These are phyloP conservation scores for Watsonalla binaria DNA, from an alignment of 2,888 invertebrate genomes.

Conservation along the genomic window DNA sequence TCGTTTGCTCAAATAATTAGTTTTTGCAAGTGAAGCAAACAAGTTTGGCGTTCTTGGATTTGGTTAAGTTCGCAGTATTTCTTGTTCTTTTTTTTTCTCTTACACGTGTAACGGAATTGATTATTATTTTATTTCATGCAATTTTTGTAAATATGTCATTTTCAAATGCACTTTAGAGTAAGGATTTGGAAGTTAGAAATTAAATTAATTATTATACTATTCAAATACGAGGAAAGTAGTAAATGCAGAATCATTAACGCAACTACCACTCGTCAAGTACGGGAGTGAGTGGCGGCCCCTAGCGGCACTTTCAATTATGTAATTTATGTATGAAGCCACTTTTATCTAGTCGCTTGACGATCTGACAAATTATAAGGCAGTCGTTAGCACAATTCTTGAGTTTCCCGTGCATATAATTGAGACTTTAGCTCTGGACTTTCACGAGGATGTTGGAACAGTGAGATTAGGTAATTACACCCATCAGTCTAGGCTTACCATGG, in stretches of 20 bases:
- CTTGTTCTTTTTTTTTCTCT: no score
- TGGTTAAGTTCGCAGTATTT: no score
- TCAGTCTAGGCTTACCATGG: no score
- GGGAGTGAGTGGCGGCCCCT: conserved; percentile 25
- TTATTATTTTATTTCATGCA: no score
- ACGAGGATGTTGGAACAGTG: conserved; percentile 2
- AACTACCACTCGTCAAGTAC: conserved; percentile 18
- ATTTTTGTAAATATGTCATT: no score
- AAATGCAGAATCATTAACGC: conserved; percentile 13
- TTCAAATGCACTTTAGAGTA: no score
- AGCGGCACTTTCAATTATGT: conserved; percentile 47
- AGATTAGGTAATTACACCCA: conserved; percentile 4
- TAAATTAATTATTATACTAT: not conserved
- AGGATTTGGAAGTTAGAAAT: not conserved
- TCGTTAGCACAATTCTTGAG: conserved; percentile 39
- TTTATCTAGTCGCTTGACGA: conserved; percentile 44
- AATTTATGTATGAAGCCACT: conserved; percentile 34
- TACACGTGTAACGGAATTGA: no score
- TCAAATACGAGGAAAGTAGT: conserved; percentile 5
- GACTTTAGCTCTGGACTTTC: conserved; percentile 21
- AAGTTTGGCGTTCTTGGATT: no score
- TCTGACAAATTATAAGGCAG: conserved; percentile 51
- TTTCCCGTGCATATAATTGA: conserved; percentile 25
- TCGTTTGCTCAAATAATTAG: no score
- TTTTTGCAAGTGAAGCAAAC: no score